These are phyloP conservation scores for Leuciscus idus DNA, from an alignment of 2,113 vertebrate genomes.

Conservation along the genomic window DNA sequence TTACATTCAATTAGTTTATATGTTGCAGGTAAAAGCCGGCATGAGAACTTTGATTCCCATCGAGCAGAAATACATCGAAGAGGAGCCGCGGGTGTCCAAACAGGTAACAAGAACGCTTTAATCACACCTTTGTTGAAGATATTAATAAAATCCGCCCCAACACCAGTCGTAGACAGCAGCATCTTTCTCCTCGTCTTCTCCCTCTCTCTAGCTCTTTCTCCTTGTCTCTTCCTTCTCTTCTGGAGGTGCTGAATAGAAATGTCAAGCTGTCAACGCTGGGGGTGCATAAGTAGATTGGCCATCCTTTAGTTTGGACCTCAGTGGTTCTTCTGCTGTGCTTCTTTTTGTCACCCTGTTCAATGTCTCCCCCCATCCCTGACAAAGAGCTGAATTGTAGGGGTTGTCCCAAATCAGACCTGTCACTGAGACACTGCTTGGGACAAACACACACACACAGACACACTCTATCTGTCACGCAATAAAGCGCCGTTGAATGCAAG, in stretches of 20 bases:
- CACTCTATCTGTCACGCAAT: conserved; percentile 33
- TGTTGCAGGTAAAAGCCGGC: conserved; percentile 91
- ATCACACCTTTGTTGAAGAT: conserved; percentile 19
- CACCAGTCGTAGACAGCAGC: conserved; percentile 19
- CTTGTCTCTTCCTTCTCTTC: conserved; percentile 58
- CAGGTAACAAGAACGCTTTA: conserved; percentile 78
- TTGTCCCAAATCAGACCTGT: conserved; percentile 78
- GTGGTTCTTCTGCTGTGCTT: conserved; percentile 77
- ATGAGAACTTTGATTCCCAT: conserved; percentile 92
- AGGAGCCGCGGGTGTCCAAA: conserved; percentile 96
- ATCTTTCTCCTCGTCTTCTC: conserved; percentile 19
- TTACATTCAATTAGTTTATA: not conserved
- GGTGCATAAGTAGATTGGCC: conserved; percentile 82
- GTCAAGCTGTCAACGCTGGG: conserved; percentile 81
- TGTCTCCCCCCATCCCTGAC: conserved; percentile 72
- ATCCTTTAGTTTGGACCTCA: conserved; percentile 77
- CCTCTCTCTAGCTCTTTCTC: conserved; percentile 14
- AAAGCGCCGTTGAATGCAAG: not conserved
- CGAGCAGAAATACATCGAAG: conserved; percentile 98
- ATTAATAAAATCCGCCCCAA: not conserved
- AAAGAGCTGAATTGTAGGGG: conserved; percentile 77
- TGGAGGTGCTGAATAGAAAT: conserved; percentile 79
- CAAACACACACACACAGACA: conserved; percentile 50
- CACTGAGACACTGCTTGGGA: conserved; percentile 76
- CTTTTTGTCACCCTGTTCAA: conserved; percentile 81